These are phyloP conservation scores for Sebastes kiyomatsui DNA, from an alignment of 2,797 vertebrate genomes.

Conservation along the genomic window DNA sequence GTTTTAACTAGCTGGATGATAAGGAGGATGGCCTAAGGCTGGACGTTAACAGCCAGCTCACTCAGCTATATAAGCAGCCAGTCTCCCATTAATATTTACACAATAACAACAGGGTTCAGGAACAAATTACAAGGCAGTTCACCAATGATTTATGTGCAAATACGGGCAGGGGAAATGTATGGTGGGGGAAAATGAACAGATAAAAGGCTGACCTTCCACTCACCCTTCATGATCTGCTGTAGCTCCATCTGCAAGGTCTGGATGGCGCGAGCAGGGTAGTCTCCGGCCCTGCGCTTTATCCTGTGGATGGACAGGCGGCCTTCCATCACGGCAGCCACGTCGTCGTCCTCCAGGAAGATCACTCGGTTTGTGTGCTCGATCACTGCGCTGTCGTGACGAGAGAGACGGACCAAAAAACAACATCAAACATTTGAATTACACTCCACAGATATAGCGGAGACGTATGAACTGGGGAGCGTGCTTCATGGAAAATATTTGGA, in stretches of 20 bases:
- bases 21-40: neutral
- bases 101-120: slow-evolving; percentile 34
- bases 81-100: neutral
- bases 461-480: fast-evolving
- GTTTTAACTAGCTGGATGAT: slow-evolving; percentile 27
- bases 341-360: slow-evolving; percentile 98
- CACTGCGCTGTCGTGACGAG: slow-evolving; percentile 84
- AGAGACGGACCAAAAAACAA: neutral
- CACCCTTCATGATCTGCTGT: slow-evolving; percentile 99
- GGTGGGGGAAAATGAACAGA: neutral
- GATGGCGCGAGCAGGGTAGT: slow-evolving; percentile 93
- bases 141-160: slow-evolving; percentile 16
- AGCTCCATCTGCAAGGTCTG: slow-evolving; percentile 99
- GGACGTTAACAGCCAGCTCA: neutral
- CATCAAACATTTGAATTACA: neutral
- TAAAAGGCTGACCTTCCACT: slow-evolving; percentile 4
- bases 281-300: slow-evolving; percentile 91
- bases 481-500: neutral
- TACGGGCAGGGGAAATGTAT: neutral
- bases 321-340: slow-evolving; percentile 93
- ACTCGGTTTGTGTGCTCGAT: slow-evolving; percentile 98
- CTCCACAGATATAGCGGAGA: neutral
- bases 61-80: neutral
- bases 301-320: slow-evolving; percentile 97
- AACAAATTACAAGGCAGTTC: slow-evolving; percentile 46